Percentiles rank a stretch among this genome's conserved stretches.
These are phyloP conservation scores for Phaedon cochleariae DNA, from an alignment of 2,888 invertebrate species.

Conservation along the genomic window DNA sequence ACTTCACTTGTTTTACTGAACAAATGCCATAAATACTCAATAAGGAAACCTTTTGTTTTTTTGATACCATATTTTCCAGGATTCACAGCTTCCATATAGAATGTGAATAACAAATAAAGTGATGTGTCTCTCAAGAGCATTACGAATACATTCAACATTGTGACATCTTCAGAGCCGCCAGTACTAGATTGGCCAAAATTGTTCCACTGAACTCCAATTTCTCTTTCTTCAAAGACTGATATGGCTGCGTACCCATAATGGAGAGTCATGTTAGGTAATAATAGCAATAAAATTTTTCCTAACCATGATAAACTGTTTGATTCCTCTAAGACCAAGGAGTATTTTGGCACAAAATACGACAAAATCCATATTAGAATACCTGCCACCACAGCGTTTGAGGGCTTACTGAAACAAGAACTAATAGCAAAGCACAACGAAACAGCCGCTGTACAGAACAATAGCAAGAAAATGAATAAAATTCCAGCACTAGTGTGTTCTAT, in stretches of 20 bases:
- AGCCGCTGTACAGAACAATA: slow-evolving; percentile 74
- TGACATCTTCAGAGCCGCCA: slow-evolving; percentile 52
- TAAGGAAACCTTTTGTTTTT: slow-evolving; percentile 59
- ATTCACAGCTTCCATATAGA: slow-evolving; percentile 67
- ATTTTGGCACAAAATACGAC: slow-evolving; percentile 53
- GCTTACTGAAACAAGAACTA: slow-evolving; percentile 79
- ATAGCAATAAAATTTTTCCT: slow-evolving; percentile 46
- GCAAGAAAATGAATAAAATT: slow-evolving; percentile 73
- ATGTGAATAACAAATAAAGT: slow-evolving; percentile 66
- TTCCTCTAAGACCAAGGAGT: slow-evolving; percentile 39
- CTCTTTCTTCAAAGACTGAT: slow-evolving; percentile 56
- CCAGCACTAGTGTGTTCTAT: slow-evolving; percentile 73
- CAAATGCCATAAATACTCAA: slow-evolving; percentile 18
- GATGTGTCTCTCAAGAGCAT: slow-evolving; percentile 65
- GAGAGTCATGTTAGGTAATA: slow-evolving; percentile 58
- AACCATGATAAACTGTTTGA: slow-evolving; percentile 36
- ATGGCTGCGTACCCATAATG: slow-evolving; percentile 55
- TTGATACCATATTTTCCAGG: slow-evolving; percentile 73
- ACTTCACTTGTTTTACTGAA: neutral
- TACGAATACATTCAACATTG: slow-evolving; percentile 58
- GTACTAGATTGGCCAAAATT: slow-evolving; percentile 60
- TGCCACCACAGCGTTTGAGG: slow-evolving; percentile 54
- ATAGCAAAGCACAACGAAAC: slow-evolving; percentile 82
- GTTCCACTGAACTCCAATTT: slow-evolving; percentile 61
- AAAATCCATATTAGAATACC: slow-evolving; percentile 58